phyloP scores from a whole-genome alignment of 2,888 invertebrate species.

The Coenonympha arcania region DNA sequence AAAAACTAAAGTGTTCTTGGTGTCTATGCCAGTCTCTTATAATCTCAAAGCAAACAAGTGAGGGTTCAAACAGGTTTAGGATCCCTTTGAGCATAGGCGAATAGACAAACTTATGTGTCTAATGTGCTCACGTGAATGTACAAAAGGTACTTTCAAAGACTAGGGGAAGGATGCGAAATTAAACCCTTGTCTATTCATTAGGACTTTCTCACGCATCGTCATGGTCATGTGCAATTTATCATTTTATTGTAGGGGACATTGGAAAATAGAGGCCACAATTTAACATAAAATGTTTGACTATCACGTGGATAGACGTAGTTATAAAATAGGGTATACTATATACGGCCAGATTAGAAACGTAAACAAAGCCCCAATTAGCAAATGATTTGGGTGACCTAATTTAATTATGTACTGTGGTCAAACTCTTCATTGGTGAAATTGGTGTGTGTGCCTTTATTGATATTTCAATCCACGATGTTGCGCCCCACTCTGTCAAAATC shows the following conservation, averaged over 20 bases:
- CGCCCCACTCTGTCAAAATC: too few relatives aligned
- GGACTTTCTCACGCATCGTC: constrained; percentile 54
- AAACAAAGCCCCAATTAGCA: neutral
- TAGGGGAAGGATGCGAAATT: constrained; percentile 46
- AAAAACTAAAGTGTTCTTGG: constrained; percentile 6
- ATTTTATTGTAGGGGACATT: constrained; percentile 7
- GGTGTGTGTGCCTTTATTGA: too few relatives aligned
- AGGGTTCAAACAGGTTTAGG: constrained; percentile 56
- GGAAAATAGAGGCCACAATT: neutral
- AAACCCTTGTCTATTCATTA: constrained; percentile 43
- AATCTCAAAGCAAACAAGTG: constrained; percentile 32
- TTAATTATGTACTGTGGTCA: neutral
- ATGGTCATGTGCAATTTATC: constrained; percentile 27
- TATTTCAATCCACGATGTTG: too few relatives aligned
- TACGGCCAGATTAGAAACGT: neutral
- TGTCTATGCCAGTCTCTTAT: constrained; percentile 21
- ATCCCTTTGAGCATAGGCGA: constrained; percentile 51
- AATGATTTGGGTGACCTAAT: neutral
- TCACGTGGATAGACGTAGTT: neutral
- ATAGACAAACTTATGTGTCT: constrained; percentile 43
- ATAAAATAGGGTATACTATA: neutral
- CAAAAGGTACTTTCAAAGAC: constrained; percentile 36
- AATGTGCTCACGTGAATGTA: constrained; percentile 38
- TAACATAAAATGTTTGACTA: neutral
- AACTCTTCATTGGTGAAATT: too few relatives aligned